Base-by-base conservation (phyloP, 1,140 invertebrate species). In the Magallana gigas region DNA sequence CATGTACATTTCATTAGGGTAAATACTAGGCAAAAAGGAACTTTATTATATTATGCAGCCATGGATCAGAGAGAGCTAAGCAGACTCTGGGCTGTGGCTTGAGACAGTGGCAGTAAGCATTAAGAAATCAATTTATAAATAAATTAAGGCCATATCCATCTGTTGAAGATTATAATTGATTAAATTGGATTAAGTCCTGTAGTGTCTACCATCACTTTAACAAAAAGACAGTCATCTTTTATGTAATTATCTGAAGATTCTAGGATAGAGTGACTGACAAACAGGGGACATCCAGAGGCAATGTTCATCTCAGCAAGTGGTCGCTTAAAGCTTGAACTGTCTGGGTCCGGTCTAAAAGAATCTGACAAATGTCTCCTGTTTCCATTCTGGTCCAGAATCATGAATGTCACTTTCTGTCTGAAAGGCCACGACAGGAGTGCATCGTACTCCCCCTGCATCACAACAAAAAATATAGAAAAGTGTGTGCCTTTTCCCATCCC, bases 401-500 rank as follows among this genome's bases (percentile, higher is more conserved):
- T 93, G 29, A 94, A 90, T 1, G 92, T 94, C 11, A 93, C 94
- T 84, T 93, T 92, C 85, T 94, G 93, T 12, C 89, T 87, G 85
- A 95, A 95, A 3, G 94, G 94, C 94, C 94, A 95, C 4, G 87
- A 84, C 57, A 94, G 84, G 5, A 95, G 71, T 7, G 91, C 90
- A 88, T 95, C 94, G 87, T 93, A 93, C 14, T 92, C 87, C 7
- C 94, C 94, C 85, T 91, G 89, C 93, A 94, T 94, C 6, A 95
- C 87, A 12, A 94, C 94, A 88, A 95, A 94, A 86, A 95, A 95
- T 11, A 95, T 86, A 0, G 94, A 94, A 14, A 94, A 85, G 86
- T 94, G 93, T 1, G 93, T 90, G 9, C 92, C 92, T 87, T 95
- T 94, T 0, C 94, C 94, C 88, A 94, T 93, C 2, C 97, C 96